Evolutionary conservation across 2,888 invertebrate genomes (phyloP), one percentile per base, ranked within the genome.

Genomic region (Catocala sponsa): DNA sequence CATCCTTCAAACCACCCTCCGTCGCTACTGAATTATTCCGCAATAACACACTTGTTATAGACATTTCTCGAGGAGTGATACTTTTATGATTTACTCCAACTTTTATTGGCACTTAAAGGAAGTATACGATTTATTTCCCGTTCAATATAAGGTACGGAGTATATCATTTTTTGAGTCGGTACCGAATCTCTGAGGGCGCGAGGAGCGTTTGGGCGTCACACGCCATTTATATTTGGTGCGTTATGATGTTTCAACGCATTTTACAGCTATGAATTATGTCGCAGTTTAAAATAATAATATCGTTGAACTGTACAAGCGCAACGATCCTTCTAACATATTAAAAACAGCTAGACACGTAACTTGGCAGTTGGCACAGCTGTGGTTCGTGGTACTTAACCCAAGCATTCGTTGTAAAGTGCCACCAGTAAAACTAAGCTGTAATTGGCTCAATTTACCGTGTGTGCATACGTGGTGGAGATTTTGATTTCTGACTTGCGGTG

Each of bases 91-190:
- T 94, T 94, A 94, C 93, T 93, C 84, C 92, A 91, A 94, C 91
- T 94, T 94, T 94, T 94, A 94, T 94, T 94, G 94, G 94, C 92
- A 93, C 94, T 94, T 94, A 94, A 91, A 92, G 92, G 91, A 91
- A 92, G 92, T 93, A 93, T 91, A 91, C 91, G 92, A 94, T 94
- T 93, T 94, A 94, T 94, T 92, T 90, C 85, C 87, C 88, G 92
- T 91, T 92, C 92, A 93, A 94, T 93, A 93, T 92, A 91, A 91
- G 90, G 90, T 88, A 88, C 81, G 85, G 86, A 91, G 91, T 92
- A 88, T 92, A 93, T 92, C 92, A 92, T 92, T 92, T 93, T 94
- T 92, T 90, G 85, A 88, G 86, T 87, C 83, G 76, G 74, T 81
- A 82, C 84, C 82, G 84, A 90, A 85, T 91, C 87, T 89, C 82